Evolutionary conservation across 2,797 vertebrate species (phyloP), one percentile per base, ranked within the genome.

Genomic region (Gallinago stenura): DNA sequence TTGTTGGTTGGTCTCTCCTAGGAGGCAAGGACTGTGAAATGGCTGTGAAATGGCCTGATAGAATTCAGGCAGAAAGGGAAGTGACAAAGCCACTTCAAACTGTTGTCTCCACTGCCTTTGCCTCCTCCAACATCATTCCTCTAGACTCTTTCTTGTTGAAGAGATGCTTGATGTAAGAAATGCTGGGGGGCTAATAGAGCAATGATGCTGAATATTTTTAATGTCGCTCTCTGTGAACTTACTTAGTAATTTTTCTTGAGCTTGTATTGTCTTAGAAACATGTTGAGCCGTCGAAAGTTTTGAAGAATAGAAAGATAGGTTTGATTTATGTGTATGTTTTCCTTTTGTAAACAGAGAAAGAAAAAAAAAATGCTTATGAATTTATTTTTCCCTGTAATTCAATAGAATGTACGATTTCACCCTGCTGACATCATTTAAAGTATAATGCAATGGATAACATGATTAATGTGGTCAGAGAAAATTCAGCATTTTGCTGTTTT

Each of bases 351-450:
- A 39, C 20, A 62, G 10, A 82, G 18, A 68, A 91, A 64, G 13
- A 71, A 64, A 58, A 71, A 71, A 45, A 75, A 51, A 35, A 45
- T 1, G 3, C 6, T 43, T 66, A 43, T 1, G 2, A 56, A 56
- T 78, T 82, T 89, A 22, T 93, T 87, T 90, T 92, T 53, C 50
- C 39, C 31, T 20, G 13, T 92, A 69, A 87, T 77, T 89, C 72
- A 65, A n/a, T 62, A 57, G 37, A 90, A 82, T 54, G 35, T 81
- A 57, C 48, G 71, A 41, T 91, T 92, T 96, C 15, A 90, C 41
- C 56, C 25, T 0, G 0, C 48, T 91, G 57, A 62, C 61, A 56
- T 76, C 8, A 93, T 93, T 91, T 93, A 80, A 86, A 87, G 31
- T 53, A 81, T 75, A 88, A 76, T 68, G 41, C 26, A 50, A 28